Conservation (phyloP, 2,797 vertebrate species). For the Helostoma temminkii region DNA sequence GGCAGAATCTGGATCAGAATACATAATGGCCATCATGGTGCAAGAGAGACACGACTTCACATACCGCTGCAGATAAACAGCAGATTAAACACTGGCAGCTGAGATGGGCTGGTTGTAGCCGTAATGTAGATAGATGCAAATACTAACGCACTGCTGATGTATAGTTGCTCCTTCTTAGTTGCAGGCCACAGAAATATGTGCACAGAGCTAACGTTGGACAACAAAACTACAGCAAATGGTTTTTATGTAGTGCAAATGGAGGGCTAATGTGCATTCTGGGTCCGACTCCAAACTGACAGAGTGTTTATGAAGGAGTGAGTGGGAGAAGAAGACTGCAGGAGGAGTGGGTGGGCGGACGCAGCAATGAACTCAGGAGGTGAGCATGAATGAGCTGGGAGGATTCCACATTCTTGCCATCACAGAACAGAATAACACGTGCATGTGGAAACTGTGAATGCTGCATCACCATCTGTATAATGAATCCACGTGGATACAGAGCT, state of each 20-base stretch:
- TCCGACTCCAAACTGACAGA: constrained; percentile 28
- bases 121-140: constrained; percentile 16
- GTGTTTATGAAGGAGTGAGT: constrained; percentile 39
- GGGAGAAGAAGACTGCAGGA: constrained; percentile 45
- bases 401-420: constrained; percentile 33
- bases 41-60: constrained; percentile 7
- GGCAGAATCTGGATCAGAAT: constrained; percentile 36
- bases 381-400: constrained; percentile 40
- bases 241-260: constrained; percentile 7
- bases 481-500: constrained; percentile 13
- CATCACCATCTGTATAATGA: constrained; percentile 34
- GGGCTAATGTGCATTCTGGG: constrained; percentile 34
- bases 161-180: not conserved
- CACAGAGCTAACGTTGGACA: constrained; percentile 10
- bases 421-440: constrained; percentile 44
- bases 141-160: not conserved
- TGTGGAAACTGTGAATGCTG: constrained; percentile 27
- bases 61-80: not conserved
- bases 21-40: constrained; percentile 17
- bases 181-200: not conserved
- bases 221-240: constrained; percentile 8
- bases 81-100: constrained; percentile 2
- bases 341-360: constrained; percentile 47
- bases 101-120: not conserved
- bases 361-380: constrained; percentile 50